Percentiles rank a stretch among this genome's conserved stretches.
Evolutionary conservation across 2,113 vertebrate species (phyloP).

Genomic region (Pelecanoides urinatrix): DNA sequence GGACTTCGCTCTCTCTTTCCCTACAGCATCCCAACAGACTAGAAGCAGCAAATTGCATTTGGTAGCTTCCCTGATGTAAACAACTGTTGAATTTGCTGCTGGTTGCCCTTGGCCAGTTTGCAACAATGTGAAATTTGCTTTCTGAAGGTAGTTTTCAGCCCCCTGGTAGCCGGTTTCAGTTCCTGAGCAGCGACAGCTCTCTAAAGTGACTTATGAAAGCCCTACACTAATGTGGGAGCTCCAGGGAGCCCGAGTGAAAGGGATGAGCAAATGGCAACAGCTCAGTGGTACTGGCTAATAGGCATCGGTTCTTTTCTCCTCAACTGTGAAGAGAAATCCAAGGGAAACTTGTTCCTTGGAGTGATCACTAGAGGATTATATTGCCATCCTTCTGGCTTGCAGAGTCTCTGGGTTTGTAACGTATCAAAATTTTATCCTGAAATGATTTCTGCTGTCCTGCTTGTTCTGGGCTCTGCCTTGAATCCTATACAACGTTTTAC

Average conservation of each 20-base stretch:
- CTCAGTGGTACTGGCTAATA: background rate
- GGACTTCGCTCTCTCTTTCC: background rate
- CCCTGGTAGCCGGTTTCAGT: background rate
- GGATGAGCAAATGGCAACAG: background rate
- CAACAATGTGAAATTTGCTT: background rate
- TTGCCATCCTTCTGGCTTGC: background rate
- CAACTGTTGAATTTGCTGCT: background rate
- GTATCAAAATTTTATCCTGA: background rate
- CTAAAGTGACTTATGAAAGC: background rate
- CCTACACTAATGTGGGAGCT: background rate
- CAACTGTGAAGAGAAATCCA: background rate
- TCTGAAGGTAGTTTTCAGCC: background rate
- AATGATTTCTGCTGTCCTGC: background rate
- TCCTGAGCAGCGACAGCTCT: background rate
- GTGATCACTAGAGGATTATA: rapidly evolving
- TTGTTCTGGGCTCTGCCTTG: background rate
- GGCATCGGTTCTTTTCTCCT: background rate
- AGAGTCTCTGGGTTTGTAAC: background rate
- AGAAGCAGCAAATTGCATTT: background rate
- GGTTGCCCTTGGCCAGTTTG: background rate
- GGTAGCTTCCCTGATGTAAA: background rate
- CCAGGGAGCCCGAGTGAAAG: background rate
- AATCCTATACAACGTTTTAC: background rate
- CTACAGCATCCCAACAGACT: background rate
- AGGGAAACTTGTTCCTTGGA: background rate